Evolutionary conservation across 2,113 vertebrate genomes (phyloP), one percentile per base, ranked within the genome.

Genomic region (Sinocyclocheilus grahami): DNA sequence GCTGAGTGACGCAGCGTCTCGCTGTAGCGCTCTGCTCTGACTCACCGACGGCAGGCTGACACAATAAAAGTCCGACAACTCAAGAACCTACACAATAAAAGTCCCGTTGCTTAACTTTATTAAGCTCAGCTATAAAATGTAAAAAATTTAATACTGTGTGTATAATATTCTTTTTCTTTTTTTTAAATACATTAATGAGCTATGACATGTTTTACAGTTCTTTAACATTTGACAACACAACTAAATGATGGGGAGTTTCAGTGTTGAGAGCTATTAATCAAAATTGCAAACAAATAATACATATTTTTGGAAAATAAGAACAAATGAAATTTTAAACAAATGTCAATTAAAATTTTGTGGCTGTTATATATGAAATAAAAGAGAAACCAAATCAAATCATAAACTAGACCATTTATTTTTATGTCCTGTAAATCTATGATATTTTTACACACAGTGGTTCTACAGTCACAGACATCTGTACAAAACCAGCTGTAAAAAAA

Each of bases 11-110:
- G n/a, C 62, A 9, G 86, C 30, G 74, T 72, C 87, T 10, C 78
- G 67, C 86, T 60, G 87, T 27, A 48, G 42, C 58, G 63, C 51
- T 76, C 78, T 5, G 75, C 46, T 89, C 75, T 94, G 92, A 94
- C 86, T 94, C 93, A 94, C 69, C 37, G 77, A 63, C 85, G 30
- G 60, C 76, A 92, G 88, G 39, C 27, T 89, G 90, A 87, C 93
- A 94, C 84, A 92, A 87, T 92, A 92, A 93, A 90, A 91, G 89
- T 89, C 39, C 62, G 9, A 16, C 58, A 81, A 60, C 63, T 46
- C 71, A 24, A 85, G 67, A 82, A 5, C 13, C 20, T 92, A 90
- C 92, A 93, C 24, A 93, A 88, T 92, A 93, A 93, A 90, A 90
- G 88, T 79, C 86, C 22, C 4, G 4, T 2, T 10, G 53, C 48